These are phyloP conservation scores for Palaemon carinicauda DNA, from an alignment of 1,140 invertebrate genomes.

Conservation along the genomic window DNA sequence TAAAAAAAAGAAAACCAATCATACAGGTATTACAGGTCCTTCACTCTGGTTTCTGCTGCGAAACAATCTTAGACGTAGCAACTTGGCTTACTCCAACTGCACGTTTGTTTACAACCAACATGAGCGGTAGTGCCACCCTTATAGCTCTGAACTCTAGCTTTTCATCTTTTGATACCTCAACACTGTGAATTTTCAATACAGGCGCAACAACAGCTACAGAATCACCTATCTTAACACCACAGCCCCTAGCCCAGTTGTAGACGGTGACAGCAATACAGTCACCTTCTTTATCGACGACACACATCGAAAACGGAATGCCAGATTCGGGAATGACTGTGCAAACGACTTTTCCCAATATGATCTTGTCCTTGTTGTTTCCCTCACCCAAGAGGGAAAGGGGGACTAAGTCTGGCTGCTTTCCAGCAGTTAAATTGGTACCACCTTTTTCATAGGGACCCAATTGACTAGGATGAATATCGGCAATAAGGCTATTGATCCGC, in stretches of 20 bases:
- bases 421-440: conserved; percentile 44
- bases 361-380: conserved; percentile 54
- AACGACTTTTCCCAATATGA: conserved; percentile 58
- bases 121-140: conserved; percentile 51
- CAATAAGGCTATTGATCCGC: conserved; percentile 31
- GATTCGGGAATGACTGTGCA: conserved; percentile 58
- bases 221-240: conserved; percentile 85
- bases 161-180: conserved; percentile 51
- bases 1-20: neutral
- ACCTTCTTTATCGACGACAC: conserved; percentile 78
- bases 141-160: conserved; percentile 42
- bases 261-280: conserved; percentile 78
- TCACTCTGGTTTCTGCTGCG: conserved; percentile 56
- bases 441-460: conserved; percentile 55
- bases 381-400: conserved; percentile 40
- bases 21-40: neutral
- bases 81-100: conserved; percentile 41
- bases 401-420: conserved; percentile 40
- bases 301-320: conserved; percentile 71
- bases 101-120: conserved; percentile 58
- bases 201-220: conserved; percentile 83
- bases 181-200: conserved; percentile 63
- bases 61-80: conserved; percentile 53
- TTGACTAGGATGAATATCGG: conserved; percentile 27
- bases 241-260: conserved; percentile 83